Base-by-base conservation (phyloP, 2,888 invertebrate genomes). In the Drosophila borborema region DNA sequence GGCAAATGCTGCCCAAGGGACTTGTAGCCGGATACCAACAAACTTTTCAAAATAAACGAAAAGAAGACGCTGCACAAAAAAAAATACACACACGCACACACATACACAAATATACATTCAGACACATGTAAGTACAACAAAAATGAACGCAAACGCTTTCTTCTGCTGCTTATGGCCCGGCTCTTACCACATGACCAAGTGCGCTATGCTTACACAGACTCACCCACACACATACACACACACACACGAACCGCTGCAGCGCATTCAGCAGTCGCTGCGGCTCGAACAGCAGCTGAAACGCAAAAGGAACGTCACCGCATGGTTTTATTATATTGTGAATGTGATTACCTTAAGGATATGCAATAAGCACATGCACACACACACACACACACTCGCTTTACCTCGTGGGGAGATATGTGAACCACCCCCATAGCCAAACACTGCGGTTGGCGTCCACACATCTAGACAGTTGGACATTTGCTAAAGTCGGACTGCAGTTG, bases 1-100 rank as follows among this genome's bases (percentile, higher is more conserved):
- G 92, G 92, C 86, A 91, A 92, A 92, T 92, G 92, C 92, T 89
- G 91, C 92, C 92, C 92, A 91, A 82, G 92, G 92, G 92, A 92
- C 92, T 90, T 87, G 85, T 91, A 91, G 92, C 92, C 90, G 91
- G 91, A 92, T 92, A 92, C 92, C 90, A 89, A 87, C 84, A 89
- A 87, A 90, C 74, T 89, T 90, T 83, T 77, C 73, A 80, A 77
- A 91, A 85, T 80, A 83, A 84, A 77, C 68, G 71, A 72, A 72
- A 74, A 72, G 68, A 85, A 80, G 80, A 77, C 70, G 82, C 75
- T 71, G 55, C 68, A 70, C 56, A 60, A 61, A 66, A 69, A 65
- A 67, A 69, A 64, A 64, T 51, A 71, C 54, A 58, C 46, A 54
- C 18, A 41, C 43, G 43, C 18, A 18, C 28, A 38, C 16, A 7